Percentiles rank a stretch among this genome's conserved stretches.
Evolutionary conservation across 2,113 vertebrate genomes (phyloP).

Genomic region (Coturnix japonica): DNA sequence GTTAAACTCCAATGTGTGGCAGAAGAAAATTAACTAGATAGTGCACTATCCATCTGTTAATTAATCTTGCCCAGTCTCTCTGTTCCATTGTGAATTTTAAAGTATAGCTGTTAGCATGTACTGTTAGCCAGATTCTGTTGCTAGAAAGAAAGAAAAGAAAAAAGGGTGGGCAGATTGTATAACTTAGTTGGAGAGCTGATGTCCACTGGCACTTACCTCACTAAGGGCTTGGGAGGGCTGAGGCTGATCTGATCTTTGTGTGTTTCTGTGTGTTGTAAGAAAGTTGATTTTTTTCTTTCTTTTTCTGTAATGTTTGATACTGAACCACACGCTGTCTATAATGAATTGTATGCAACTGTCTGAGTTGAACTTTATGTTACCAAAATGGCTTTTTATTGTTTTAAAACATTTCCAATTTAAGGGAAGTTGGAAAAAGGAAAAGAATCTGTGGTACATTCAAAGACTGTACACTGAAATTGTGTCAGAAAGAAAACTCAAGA

Average conservation of each 20-base stretch:
- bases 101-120: neutral
- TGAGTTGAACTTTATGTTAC: neutral
- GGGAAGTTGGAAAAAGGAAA: neutral
- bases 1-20: neutral
- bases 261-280: neutral
- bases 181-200: neutral
- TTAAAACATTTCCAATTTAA: neutral
- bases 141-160: neutral
- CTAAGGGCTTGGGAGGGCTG: neutral
- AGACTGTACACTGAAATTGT: neutral
- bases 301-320: neutral
- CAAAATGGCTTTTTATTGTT: neutral
- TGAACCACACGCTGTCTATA: neutral
- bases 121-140: neutral
- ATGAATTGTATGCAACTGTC: neutral
- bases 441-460: neutral
- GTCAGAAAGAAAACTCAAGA: neutral
- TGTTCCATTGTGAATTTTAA: neutral
- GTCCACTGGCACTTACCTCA: neutral
- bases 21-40: neutral
- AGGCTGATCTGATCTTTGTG: neutral
- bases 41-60: fast-evolving
- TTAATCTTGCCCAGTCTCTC: neutral
- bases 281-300: neutral
- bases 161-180: fast-evolving